phyloP scores from a whole-genome alignment of 2,797 vertebrate species.

The Cryptoprocta ferox region DNA sequence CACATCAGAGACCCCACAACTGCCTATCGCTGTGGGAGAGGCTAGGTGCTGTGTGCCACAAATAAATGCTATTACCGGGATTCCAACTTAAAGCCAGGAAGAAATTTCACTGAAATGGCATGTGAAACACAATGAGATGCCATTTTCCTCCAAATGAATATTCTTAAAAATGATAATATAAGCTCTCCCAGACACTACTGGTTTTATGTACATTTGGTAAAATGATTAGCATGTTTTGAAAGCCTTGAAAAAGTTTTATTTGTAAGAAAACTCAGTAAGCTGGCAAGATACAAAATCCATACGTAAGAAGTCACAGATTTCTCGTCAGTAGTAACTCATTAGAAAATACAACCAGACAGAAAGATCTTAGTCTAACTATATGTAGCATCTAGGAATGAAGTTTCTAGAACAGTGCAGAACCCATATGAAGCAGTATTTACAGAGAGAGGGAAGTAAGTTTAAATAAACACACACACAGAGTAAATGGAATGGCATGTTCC shows the following conservation, averaged over 20 bases:
- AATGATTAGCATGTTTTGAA: slow-evolving; percentile 19
- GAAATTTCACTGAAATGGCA: neutral
- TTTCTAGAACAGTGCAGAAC: slow-evolving; percentile 47
- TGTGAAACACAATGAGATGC: neutral
- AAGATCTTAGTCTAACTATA: neutral
- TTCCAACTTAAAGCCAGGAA: neutral
- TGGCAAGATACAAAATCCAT: neutral
- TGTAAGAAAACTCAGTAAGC: neutral
- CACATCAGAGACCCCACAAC: too few species aligned
- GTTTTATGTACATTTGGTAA: neutral
- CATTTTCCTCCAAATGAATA: slow-evolving; percentile 22
- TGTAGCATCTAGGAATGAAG: neutral
- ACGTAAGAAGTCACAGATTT: neutral
- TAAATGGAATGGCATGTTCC: slow-evolving; percentile 16
- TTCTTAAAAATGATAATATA: neutral
- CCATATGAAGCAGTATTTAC: slow-evolving; percentile 68
- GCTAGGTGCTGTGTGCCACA: neutral
- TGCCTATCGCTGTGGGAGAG: neutral
- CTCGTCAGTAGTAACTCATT: slow-evolving; percentile 30
- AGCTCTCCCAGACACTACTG: neutral
- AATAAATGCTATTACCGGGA: neutral
- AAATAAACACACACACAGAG: slow-evolving; percentile 57
- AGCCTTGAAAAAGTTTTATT: neutral
- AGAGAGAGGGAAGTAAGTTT: slow-evolving; percentile 72
- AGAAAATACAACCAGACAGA: neutral